phyloP scores from a whole-genome alignment of 2,888 invertebrate species.

The Tenthredo distinguenda region DNA sequence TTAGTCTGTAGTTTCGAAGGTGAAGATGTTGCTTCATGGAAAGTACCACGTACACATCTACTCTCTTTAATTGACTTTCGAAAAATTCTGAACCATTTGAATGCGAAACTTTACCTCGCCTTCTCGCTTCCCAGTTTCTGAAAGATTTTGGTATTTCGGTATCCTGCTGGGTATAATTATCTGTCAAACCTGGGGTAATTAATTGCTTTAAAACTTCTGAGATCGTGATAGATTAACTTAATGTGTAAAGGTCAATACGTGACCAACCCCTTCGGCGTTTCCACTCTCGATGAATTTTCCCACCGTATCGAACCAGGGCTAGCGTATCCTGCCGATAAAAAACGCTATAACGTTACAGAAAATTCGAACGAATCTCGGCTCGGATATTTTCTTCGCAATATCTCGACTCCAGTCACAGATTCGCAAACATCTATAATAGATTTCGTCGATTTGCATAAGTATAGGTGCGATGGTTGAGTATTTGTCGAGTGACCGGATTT shows the following conservation, averaged over 20 bases:
- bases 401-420: not conserved
- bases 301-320: not conserved
- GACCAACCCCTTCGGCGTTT: constrained; percentile 15
- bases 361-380: not conserved
- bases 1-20: not conserved
- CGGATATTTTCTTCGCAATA: not conserved
- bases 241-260: constrained; percentile 39
- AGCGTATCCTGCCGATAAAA: not conserved
- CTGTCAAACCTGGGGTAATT: constrained; percentile 38
- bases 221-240: constrained; percentile 44
- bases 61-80: not conserved
- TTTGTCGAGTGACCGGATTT: not conserved
- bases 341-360: not conserved
- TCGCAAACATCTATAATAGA: not conserved
- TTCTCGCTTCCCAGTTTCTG: not conserved
- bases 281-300: constrained; percentile 19
- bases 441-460: not conserved
- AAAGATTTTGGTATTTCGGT: constrained; percentile 3
- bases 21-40: not conserved
- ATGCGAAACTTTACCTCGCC: not conserved
- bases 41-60: not conserved
- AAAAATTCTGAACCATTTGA: not conserved
- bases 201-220: constrained; percentile 32
- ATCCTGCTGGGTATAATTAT: constrained; percentile 35
- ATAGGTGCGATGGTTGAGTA: not conserved